Evolutionary conservation across 2,888 invertebrate species (phyloP), one percentile per base, ranked within the genome.

Genomic region (Hyposoter dolosus): DNA sequence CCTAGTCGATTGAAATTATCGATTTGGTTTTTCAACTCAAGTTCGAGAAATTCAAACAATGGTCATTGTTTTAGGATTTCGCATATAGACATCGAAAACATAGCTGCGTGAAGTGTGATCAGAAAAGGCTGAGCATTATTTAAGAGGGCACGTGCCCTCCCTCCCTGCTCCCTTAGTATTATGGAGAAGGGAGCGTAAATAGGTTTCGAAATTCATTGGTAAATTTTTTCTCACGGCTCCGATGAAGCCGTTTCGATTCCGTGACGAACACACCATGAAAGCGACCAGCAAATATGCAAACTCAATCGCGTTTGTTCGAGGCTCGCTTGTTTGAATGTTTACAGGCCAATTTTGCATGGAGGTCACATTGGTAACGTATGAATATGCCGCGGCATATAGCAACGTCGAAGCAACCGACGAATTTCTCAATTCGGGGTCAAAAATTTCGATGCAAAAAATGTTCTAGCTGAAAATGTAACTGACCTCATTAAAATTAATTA

Each of bases 181-280:
- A 47, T 66, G 60, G 56, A 50, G 50, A 19, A 47, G 47, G 63
- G 40, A 23, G 75, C 74, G 47, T 53, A 79, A 85, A 85, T 82
- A 69, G 56, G 78, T 65, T 82, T 79, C 56, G 65, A 71, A 82
- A 85, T 82, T 85, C 82, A 85, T 85, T 79, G 82, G 53, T 35
- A 65, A n/a, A 1, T 91, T 91, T 91, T 92, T 92, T 92, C 92
- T 92, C 92, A 91, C 92, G 91, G 47, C 77, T 83, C 87, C 65
- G 78, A 69, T 65, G 83, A 79, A 75, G 79, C 87, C 77, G 82
- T 86, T n/a, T 53, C 53, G 88, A 88, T 76, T 47, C 88, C 90
- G 90, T 92, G 88, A 89, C 92, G 90, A 92, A 93, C 88, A 71
- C 88, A 77, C 91, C 93, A 88, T 93, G 92, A 92, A 93, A 93